Conservation (phyloP, 2,888 invertebrate genomes). For the Lepeophtheirus nordmannii region DNA sequence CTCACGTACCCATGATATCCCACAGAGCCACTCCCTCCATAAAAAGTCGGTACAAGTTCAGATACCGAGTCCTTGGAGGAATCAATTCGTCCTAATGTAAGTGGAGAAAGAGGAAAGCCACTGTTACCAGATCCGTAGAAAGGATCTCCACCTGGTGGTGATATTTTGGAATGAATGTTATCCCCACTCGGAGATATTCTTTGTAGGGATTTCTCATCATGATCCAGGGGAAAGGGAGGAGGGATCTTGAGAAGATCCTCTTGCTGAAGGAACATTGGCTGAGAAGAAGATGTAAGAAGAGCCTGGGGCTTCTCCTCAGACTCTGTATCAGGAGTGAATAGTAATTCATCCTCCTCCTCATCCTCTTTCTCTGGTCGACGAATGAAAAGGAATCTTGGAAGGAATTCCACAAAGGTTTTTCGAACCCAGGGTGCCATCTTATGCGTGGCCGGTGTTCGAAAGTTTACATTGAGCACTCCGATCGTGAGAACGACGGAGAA, state of each 20-base stretch:
- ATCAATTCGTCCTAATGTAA: neutral
- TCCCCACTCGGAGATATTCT: neutral
- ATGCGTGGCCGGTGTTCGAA: conserved; percentile 79
- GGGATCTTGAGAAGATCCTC: conserved; percentile 1
- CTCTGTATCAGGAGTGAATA: neutral
- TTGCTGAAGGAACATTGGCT: neutral
- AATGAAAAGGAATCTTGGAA: conserved; percentile 67
- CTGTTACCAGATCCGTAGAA: neutral
- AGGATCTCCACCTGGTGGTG: neutral
- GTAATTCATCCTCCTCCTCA: neutral
- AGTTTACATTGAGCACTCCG: conserved; percentile 78
- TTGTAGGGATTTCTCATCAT: neutral
- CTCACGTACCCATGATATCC: conserved; percentile 1
- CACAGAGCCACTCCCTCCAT: neutral
- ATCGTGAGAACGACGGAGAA: conserved; percentile 82
- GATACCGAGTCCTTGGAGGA: neutral
- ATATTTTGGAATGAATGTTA: neutral
- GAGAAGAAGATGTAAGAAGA: too few relatives aligned
- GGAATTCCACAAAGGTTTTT: conserved; percentile 47
- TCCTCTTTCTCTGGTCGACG: conserved; percentile 51
- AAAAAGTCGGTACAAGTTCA: neutral
- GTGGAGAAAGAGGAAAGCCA: neutral
- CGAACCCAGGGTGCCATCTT: conserved; percentile 82
- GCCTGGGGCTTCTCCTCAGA: neutral
- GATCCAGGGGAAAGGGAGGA: neutral